Evolutionary conservation across 2,888 invertebrate genomes (phyloP).

Genomic region (Mesopsocus fuscifrons): DNA sequence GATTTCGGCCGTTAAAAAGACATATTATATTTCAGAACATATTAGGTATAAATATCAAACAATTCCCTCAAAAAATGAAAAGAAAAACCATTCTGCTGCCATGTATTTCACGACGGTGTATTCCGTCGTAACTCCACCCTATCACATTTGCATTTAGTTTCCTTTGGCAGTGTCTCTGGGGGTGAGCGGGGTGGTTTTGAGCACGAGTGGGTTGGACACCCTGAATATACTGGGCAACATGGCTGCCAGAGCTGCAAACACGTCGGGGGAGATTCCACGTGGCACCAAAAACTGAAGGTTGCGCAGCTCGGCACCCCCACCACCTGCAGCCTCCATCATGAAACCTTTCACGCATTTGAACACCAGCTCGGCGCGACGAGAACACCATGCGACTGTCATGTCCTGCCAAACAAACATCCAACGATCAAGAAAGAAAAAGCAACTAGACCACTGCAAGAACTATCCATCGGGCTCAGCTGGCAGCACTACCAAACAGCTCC

Average conservation of each 20-base stretch:
- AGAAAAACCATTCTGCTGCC: too few species aligned
- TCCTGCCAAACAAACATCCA: constrained; percentile 40
- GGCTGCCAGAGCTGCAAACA: constrained; percentile 60
- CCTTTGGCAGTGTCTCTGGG: neutral
- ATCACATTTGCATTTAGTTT: neutral
- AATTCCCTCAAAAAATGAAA: too few species aligned
- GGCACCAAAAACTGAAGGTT: constrained; percentile 76
- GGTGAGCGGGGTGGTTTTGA: constrained; percentile 27
- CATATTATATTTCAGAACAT: too few species aligned
- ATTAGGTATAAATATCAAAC: too few species aligned
- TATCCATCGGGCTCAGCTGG: neutral
- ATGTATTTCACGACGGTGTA: too few species aligned
- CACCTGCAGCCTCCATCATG: constrained; percentile 94
- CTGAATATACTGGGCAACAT: constrained; percentile 88
- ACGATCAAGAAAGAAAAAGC: constrained; percentile 11
- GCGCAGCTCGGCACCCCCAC: constrained; percentile 77
- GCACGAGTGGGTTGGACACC: constrained; percentile 79
- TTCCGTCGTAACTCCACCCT: too few species aligned
- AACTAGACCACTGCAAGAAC: too few species aligned
- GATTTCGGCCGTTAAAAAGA: too few species aligned
- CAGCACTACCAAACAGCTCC: too few species aligned
- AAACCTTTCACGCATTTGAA: constrained; percentile 99
- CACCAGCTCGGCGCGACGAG: constrained; percentile 86
- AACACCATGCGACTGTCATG: constrained; percentile 93
- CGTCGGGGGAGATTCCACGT: constrained; percentile 60